These are phyloP conservation scores for Corvus hawaiiensis DNA, from an alignment of 2,113 vertebrate genomes.

Conservation along the genomic window DNA sequence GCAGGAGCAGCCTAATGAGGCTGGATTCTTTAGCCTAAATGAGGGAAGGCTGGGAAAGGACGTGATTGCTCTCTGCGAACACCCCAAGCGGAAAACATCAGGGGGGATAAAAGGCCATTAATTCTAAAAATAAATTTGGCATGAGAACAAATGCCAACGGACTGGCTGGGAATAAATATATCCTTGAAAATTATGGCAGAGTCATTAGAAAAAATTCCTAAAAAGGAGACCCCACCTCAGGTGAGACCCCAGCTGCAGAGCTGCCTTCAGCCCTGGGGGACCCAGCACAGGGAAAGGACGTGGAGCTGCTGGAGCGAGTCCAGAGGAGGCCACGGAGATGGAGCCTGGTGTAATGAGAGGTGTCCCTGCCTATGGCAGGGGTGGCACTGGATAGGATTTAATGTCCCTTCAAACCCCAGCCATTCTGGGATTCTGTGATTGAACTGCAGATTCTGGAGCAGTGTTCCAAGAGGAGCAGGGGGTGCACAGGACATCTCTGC, in stretches of 20 bases:
- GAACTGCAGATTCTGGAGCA: not conserved
- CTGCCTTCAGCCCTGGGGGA: not conserved
- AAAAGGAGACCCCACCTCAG: not conserved
- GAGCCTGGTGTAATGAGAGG: not conserved
- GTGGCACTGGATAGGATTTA: not conserved
- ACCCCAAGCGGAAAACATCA: not conserved
- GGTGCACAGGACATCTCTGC: not conserved
- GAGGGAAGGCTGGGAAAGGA: not conserved
- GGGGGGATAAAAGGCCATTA: not conserved
- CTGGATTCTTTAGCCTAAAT: not conserved
- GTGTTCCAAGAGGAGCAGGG: not conserved
- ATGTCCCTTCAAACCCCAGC: not conserved
- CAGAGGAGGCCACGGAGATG: not conserved
- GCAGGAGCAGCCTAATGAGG: not conserved
- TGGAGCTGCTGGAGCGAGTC: not conserved
- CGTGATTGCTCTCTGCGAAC: not conserved
- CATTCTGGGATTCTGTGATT: not conserved
- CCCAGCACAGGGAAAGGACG: not conserved
- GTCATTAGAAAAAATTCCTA: not conserved
- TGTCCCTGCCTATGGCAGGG: not conserved
- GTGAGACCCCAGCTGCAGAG: not conserved
- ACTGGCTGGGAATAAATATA: not conserved
- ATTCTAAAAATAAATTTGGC: not conserved
- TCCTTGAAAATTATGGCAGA: not conserved
- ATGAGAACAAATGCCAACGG: not conserved